phyloP scores from a whole-genome alignment of 2,113 vertebrate species.

The Eulemur macaco region DNA sequence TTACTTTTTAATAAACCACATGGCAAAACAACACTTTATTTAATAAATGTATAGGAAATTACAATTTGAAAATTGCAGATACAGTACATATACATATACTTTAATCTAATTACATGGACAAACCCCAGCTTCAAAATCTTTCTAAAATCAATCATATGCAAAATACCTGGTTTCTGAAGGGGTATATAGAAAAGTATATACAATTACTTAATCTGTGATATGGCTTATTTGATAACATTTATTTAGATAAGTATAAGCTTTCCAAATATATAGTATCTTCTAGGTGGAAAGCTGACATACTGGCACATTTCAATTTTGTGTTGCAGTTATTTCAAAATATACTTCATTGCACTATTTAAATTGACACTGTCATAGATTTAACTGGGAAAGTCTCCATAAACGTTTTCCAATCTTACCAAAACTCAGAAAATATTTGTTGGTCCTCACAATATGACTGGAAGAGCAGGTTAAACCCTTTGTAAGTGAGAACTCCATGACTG shows the following conservation, averaged over 20 bases:
- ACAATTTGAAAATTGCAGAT: conserved; percentile 82
- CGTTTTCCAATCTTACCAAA: conserved; percentile 39
- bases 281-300: conserved; percentile 27
- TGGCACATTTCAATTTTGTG: conserved; percentile 38
- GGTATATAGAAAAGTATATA: conserved; percentile 72
- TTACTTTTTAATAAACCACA: conserved; percentile 86
- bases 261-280: conserved; percentile 54
- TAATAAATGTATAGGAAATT: conserved; percentile 85
- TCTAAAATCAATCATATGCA: conserved; percentile 81
- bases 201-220: conserved; percentile 78
- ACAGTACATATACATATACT: conserved; percentile 81
- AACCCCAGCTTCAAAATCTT: conserved; percentile 80
- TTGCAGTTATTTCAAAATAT: conserved; percentile 61
- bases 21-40: conserved; percentile 82
- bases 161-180: conserved; percentile 81
- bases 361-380: conserved; percentile 66
- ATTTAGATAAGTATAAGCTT: conserved; percentile 65
- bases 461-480: conserved; percentile 23
- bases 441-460: conserved; percentile 7
- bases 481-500: not conserved
- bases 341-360: conserved; percentile 50
- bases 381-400: conserved; percentile 49
- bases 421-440: conserved; percentile 30
- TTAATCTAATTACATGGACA: conserved; percentile 80
- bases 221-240: conserved; percentile 82